phyloP scores from a whole-genome alignment of 2,888 invertebrate genomes.

The Trilocha varians region DNA sequence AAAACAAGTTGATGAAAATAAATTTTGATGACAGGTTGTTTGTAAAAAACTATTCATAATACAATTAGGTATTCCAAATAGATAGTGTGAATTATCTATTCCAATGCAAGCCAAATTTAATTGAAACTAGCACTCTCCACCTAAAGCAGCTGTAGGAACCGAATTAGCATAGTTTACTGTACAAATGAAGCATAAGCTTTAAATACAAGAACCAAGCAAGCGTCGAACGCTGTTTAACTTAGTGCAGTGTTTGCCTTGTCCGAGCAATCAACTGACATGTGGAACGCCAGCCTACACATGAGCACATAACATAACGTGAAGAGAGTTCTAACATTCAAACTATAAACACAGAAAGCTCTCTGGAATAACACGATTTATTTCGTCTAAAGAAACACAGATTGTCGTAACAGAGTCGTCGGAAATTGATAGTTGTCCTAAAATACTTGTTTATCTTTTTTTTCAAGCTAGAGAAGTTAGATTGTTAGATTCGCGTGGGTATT shows the following conservation, averaged over 20 bases:
- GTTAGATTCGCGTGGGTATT: too few species aligned
- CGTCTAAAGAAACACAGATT: not conserved
- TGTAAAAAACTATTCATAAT: too few species aligned
- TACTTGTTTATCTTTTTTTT: not conserved
- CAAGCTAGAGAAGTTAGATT: too few species aligned
- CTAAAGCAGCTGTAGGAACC: not conserved
- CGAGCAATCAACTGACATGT: slow-evolving; percentile 37
- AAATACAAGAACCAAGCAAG: slow-evolving; percentile 19
- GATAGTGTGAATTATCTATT: too few species aligned
- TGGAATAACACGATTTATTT: not conserved
- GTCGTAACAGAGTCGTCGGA: too few species aligned
- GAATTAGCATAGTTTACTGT: not conserved
- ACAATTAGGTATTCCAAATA: too few species aligned
- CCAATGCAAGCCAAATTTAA: too few species aligned
- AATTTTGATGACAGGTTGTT: too few species aligned
- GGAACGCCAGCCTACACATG: slow-evolving; percentile 1
- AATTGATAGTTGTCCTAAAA: too few species aligned
- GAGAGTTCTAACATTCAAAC: not conserved
- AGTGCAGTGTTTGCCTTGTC: slow-evolving; percentile 38
- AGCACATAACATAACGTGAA: not conserved
- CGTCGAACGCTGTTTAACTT: slow-evolving; percentile 34
- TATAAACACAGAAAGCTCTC: not conserved
- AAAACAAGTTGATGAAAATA: too few species aligned
- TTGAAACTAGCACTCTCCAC: too few species aligned
- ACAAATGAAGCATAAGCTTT: slow-evolving; percentile 23